A percentile compares a stretch with the other conserved stretches of the same genome.
phyloP scores from a whole-genome alignment of 1,140 invertebrate species.

The Metopolophium dirhodum region DNA sequence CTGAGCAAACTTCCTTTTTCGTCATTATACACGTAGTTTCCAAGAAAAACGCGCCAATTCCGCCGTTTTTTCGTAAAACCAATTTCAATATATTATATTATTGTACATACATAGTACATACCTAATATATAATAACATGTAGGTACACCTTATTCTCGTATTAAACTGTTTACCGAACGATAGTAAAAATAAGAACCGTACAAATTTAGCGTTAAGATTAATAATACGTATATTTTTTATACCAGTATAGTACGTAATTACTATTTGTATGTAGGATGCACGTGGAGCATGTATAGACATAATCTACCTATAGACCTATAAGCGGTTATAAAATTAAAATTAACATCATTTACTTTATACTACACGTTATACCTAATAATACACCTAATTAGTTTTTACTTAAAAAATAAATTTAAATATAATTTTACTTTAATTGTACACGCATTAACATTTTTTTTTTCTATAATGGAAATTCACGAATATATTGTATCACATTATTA shows the following conservation, averaged over 20 bases:
- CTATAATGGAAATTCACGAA: too few relatives aligned
- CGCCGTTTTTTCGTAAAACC: not conserved
- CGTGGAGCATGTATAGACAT: not conserved
- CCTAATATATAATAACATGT: not conserved
- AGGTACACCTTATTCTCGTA: not conserved
- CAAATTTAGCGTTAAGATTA: not conserved
- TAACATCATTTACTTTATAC: too few relatives aligned
- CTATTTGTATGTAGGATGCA: not conserved
- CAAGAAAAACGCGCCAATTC: not conserved
- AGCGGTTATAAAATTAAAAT: too few relatives aligned
- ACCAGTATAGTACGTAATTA: not conserved
- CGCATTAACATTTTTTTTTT: too few relatives aligned
- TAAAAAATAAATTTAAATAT: not conserved
- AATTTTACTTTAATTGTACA: not conserved
- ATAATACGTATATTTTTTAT: not conserved
- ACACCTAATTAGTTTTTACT: not conserved
- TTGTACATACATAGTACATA: too few relatives aligned
- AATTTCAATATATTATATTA: not conserved
- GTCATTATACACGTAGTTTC: not conserved
- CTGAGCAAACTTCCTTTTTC: slow-evolving; percentile 39
- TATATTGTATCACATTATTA: too few relatives aligned
- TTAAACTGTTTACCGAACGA: not conserved
- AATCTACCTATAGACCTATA: too few relatives aligned
- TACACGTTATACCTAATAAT: too few relatives aligned
- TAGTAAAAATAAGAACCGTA: not conserved